Conservation (phyloP, 92 coral and sea anemone genomes). For the Umimayanthus chanpuru region DNA sequence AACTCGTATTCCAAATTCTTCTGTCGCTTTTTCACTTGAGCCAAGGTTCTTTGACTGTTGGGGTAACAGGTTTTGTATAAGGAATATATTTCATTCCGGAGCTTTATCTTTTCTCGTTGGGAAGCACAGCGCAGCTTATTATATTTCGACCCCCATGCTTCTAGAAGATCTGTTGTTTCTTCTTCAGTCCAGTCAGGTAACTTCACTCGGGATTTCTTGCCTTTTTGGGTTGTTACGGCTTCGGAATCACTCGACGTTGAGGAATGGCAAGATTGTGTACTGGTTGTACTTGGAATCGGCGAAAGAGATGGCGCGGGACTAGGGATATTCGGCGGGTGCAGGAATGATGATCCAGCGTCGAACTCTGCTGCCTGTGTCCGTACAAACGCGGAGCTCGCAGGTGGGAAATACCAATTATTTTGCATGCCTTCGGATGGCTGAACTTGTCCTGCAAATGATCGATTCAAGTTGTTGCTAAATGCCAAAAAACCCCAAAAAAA, state of each 20-base stretch:
- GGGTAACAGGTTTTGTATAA: conserved; percentile 39
- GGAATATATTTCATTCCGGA: conserved; percentile 59
- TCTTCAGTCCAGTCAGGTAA: not conserved
- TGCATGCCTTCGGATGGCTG: conserved; percentile 22
- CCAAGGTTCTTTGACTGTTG: too few species aligned
- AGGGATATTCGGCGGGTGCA: not conserved
- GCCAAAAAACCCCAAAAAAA: conserved; percentile 2
- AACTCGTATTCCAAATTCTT: conserved; percentile 57
- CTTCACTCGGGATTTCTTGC: conserved; percentile 12
- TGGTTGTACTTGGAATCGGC: conserved; percentile 5
- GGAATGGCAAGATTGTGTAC: conserved; percentile 2
- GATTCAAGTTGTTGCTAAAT: conserved; percentile 26
- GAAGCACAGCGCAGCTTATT: conserved; percentile 52
- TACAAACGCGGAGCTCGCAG: conserved; percentile 1
- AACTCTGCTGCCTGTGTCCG: conserved; percentile 8
- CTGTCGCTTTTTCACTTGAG: conserved; percentile 54
- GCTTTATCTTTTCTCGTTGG: conserved; percentile 44
- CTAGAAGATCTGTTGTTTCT: conserved; percentile 4
- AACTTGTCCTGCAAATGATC: conserved; percentile 14
- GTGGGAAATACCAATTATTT: conserved; percentile 19
- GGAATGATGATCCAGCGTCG: conserved; percentile 2
- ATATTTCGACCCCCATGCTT: conserved; percentile 55
- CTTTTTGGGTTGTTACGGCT: conserved; percentile 8
- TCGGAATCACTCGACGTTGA: not conserved
- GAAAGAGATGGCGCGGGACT: conserved; percentile 25